phyloP scores from a whole-genome alignment of 2,113 vertebrate genomes.

The Pungitius pungitius region DNA sequence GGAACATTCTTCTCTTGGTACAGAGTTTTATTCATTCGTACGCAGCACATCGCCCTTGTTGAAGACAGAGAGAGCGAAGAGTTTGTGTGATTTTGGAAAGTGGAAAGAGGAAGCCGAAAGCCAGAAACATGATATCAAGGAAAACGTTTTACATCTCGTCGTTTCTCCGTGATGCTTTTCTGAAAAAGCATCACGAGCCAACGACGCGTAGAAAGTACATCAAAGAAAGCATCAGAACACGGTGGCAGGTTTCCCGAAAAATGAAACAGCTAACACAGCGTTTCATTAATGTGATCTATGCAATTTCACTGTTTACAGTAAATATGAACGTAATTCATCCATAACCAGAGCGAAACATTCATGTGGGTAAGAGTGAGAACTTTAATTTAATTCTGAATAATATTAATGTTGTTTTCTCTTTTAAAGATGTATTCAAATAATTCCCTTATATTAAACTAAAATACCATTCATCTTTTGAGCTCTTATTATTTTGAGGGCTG shows the following conservation, averaged over 20 bases:
- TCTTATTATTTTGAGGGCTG: neutral
- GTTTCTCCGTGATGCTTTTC: neutral
- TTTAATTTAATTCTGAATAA: neutral
- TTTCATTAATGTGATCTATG: neutral
- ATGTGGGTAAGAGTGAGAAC: neutral
- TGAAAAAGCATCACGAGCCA: neutral
- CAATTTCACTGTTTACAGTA: neutral
- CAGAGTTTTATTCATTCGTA: neutral
- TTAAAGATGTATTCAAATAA: neutral
- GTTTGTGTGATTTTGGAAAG: neutral
- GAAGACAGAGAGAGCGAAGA: neutral
- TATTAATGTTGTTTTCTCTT: neutral
- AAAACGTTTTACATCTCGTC: neutral
- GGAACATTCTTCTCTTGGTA: neutral
- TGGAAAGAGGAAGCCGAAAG: neutral
- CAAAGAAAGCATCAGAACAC: neutral
- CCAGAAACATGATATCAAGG: neutral
- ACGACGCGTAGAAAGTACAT: neutral
- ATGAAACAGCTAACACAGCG: neutral
- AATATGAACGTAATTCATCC: neutral
- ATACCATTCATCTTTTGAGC: neutral
- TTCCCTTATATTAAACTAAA: neutral
- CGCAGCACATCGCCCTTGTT: neutral
- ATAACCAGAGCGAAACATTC: neutral
- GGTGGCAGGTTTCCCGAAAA: neutral